Base-by-base conservation (phyloP, 2,797 vertebrate species). In the Vespertilio murinus region DNA sequence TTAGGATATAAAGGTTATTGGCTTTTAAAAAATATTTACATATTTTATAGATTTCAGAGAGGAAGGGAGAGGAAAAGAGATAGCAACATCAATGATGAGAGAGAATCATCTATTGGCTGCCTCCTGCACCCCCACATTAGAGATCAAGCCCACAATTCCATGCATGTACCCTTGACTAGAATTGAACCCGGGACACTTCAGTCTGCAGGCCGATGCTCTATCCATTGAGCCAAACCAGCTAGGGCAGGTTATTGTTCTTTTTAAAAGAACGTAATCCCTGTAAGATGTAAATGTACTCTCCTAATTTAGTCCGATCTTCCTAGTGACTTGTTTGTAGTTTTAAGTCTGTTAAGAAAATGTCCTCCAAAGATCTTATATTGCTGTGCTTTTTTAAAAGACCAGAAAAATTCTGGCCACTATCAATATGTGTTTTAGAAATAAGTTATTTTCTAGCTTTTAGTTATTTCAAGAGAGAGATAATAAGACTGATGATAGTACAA, bases 261-360 rank as follows among this genome's bases (percentile, higher is more conserved):
- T 56, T 45, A 86, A 75, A 95, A 96, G n/a, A 56, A 78, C 5
- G 28, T 74, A 73, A 7, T 42, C 17, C 33, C 3, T 78, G 5
- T 75, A 71, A 81, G 67, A 23, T 77, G 78, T 93, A 82, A 79
- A 89, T 83, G 33, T 80, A 56, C 17, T 80, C 9, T 75, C 4
- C 22, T 33, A 40, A 59, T 93, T 16, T 22, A 85, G 12, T 78
- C 30, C 20, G 54, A 42, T 54, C n/a, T 93, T 83, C 35, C 8
- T 74, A 45, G 52, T 80, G 23, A 75, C 17, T 52, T 86, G 13
- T 90, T 17, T 40, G n/a, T 74, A 74, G 84, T 91, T 73, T 93
- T 12, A 85, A 81, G 35, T 93, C 8, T 85, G 40, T 59, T 84
- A 88, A 77, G 64, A 90, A 93, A 85, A 87, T 64, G 35, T 85